A percentile compares a stretch with the other conserved stretches of the same genome.
These are phyloP conservation scores for Pogona vitticeps DNA, from an alignment of 2,113 vertebrate genomes.

Conservation along the genomic window DNA sequence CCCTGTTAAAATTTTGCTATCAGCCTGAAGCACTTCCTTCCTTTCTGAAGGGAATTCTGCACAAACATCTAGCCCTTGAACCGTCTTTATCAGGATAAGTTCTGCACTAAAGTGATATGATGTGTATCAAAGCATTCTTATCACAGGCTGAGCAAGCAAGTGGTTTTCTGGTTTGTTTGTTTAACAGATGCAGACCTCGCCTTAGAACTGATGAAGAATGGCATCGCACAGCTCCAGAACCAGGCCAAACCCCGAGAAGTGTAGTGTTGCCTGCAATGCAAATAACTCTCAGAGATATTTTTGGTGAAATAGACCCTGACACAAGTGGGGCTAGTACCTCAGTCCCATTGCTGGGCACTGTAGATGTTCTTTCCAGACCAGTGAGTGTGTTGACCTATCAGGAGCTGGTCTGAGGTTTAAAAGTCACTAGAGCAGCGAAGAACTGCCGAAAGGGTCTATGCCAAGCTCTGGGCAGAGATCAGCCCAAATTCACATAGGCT, in stretches of 20 bases:
- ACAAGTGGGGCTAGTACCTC: too few relatives aligned
- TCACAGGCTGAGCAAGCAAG: slow-evolving; percentile 53
- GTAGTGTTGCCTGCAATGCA: not conserved
- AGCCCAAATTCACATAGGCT: too few relatives aligned
- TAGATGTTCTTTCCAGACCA: too few relatives aligned
- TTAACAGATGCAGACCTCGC: slow-evolving; percentile 20
- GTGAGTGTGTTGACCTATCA: too few relatives aligned
- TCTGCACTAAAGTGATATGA: slow-evolving; percentile 22
- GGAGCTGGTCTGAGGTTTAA: not conserved
- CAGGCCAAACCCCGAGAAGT: not conserved
- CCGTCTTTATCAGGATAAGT: slow-evolving; percentile 38
- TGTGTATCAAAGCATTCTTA: slow-evolving; percentile 60
- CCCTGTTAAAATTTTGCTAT: slow-evolving; percentile 47
- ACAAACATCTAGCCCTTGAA: slow-evolving; percentile 51
- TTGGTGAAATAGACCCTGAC: too few relatives aligned
- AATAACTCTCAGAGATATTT: too few relatives aligned
- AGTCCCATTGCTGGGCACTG: too few relatives aligned
- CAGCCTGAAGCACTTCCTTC: slow-evolving; percentile 18
- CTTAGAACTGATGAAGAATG: slow-evolving; percentile 39
- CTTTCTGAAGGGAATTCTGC: slow-evolving; percentile 41
- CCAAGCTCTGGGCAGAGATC: too few relatives aligned
- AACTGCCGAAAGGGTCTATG: too few relatives aligned
- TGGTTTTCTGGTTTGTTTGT: slow-evolving; percentile 26
- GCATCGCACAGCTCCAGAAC: not conserved
- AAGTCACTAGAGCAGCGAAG: not conserved